Conservation (phyloP, 2,888 invertebrate species). For the Dynastes maya region DNA sequence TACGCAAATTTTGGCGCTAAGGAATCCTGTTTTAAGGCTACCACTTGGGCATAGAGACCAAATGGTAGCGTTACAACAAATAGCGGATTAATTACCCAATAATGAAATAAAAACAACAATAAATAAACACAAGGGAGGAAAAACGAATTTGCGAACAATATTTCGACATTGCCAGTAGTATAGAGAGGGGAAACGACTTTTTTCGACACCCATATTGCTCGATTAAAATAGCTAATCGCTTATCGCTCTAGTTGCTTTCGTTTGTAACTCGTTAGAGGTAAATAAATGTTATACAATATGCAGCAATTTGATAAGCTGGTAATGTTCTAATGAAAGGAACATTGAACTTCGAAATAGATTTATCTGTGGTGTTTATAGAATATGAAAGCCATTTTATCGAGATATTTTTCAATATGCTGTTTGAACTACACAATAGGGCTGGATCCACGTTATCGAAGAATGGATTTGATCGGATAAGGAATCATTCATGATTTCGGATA, state of each 20-base stretch:
- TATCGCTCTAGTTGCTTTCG: constrained; percentile 24
- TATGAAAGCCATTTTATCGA: too few relatives aligned
- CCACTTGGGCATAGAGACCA: neutral
- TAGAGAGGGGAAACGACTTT: neutral
- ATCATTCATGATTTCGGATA: too few relatives aligned
- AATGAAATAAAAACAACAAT: neutral
- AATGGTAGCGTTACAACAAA: constrained; percentile 5
- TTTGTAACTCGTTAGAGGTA: neutral
- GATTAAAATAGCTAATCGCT: constrained; percentile 22
- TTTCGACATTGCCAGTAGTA: constrained; percentile 5
- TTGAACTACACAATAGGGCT: too few relatives aligned
- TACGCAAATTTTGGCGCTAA: constrained; percentile 47
- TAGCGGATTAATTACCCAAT: constrained; percentile 21
- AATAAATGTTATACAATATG: neutral
- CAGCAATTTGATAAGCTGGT: too few relatives aligned
- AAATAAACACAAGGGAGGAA: neutral
- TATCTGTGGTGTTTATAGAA: too few relatives aligned
- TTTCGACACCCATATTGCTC: constrained; percentile 27
- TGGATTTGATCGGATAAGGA: too few relatives aligned
- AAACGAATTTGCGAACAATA: neutral
- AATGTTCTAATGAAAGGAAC: neutral
- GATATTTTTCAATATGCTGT: too few relatives aligned
- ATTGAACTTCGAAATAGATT: too few relatives aligned
- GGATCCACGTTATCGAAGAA: too few relatives aligned
- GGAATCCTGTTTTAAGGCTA: constrained; percentile 41